Evolutionary conservation across 1,140 invertebrate species (phyloP), one percentile per base, ranked within the genome.

Genomic region (Pomacea maculata): DNA sequence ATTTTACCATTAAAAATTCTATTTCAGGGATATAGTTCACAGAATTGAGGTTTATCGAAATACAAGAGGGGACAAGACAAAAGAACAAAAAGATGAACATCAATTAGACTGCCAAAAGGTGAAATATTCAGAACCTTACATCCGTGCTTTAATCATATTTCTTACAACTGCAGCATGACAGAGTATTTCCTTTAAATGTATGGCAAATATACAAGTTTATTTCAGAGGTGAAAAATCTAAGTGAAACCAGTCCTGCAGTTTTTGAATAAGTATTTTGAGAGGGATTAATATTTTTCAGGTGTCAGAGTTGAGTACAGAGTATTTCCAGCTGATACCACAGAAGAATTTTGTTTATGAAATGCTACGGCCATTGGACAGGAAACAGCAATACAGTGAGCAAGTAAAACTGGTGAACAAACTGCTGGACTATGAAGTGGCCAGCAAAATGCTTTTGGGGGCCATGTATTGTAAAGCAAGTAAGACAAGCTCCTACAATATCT

Each of bases 271-370:
- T 61, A 61, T 9, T 61, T 61, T 61, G 15, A 11, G 15, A 61
- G 8, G 15, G 57, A 61, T 52, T 72, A 45, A 68, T 64, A 75
- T 77, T 54, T 85, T 84, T 64, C 78, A 92, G 87, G 90, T 92
- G 80, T 84, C 89, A 7, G 86, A 91, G 67, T 80, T 92, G 11
- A 91, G 91, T 72, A 92, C 91, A 84, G 90, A 93, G 77, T 93
- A 92, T 84, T 93, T 91, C 81, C 89, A 90, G 68, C 74, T 92
- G 7, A 88, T 93, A 76, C 92, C 92, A 11, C 83, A 90, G 55
- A 86, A 87, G 77, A 90, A 90, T 29, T 92, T 86, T 83, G 86
- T 88, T 6, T 90, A 87, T 83, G 92, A 92, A 78, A 88, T 87
- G 82, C 80, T 93, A 0, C 78, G 71, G 9, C 91, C 92, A n/a